Base-by-base conservation (phyloP, 2,113 vertebrate genomes). In the Xenotilapia longispinis region DNA sequence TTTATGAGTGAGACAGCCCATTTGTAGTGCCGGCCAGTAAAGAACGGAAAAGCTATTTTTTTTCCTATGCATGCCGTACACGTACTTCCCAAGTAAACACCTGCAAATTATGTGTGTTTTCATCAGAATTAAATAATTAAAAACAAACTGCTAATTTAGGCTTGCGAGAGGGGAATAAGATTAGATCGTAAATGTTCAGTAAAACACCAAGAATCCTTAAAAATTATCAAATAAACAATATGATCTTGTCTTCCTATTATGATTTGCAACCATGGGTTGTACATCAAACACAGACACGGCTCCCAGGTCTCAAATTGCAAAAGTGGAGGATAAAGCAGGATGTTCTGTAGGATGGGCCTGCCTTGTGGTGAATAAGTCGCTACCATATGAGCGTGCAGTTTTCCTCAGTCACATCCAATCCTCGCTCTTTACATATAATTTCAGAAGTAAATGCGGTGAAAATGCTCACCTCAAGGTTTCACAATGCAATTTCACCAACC, bases 101-200 rank as follows among this genome's bases (percentile, higher is more conserved):
- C 11, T 75, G n/a, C 40, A 60, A 87, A 68, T 49, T 84, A 4
- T 79, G 78, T 73, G 63, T 51, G 31, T 53, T 93, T 90, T 84
- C 33, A 80, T 68, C 7, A 57, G 47, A 73, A 45, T 81, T 85
- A 42, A 91, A 92, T 87, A 82, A 84, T 86, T 80, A 86, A 92
- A 82, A 11, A 1, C 9, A 5, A 36, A 21, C 26, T 83, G 42
- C 82, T 81, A 81, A 58, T 54, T 60, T 17, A 85, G 79, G 15
- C 28, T 57, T 79, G 85, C 82, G 21, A n/a, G 49, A 84, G 17
- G 65, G 65, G 38, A 26, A 65, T 19, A 42, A 58, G 84, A 83
- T 79, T 49, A 28, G 70, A 49, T 49, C 4, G 5, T 54, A 15
- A 15, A 70, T 84, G 38, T 75, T 79, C 3, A 6, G 57, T 81